Conservation (phyloP, 2,888 invertebrate species). For the Lapara coniferarum region DNA sequence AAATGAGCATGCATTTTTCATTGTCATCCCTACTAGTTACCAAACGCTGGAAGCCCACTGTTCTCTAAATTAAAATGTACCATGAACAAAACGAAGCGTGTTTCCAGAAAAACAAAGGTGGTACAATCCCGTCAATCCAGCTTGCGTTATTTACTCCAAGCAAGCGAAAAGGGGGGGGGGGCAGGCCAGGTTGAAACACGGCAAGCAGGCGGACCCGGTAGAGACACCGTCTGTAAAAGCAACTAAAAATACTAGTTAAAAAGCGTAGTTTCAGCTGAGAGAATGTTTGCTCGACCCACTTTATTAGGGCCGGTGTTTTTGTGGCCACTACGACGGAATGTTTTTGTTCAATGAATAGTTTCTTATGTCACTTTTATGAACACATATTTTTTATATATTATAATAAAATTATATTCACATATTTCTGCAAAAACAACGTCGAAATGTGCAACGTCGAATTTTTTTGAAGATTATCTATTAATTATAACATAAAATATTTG, state of each 20-base stretch:
- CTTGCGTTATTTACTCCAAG: constrained; percentile 48
- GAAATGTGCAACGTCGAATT: no score
- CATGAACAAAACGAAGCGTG: constrained; percentile 24
- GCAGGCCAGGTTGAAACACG: constrained; percentile 42
- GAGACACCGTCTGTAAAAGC: constrained; percentile 64
- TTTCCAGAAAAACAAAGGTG: constrained; percentile 32
- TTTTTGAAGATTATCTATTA: no score
- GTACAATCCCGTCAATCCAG: constrained; percentile 47
- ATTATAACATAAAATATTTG: no score
- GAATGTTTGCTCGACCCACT: constrained; percentile 77
- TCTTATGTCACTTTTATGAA: no score
- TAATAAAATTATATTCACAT: no score
- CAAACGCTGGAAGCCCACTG: not conserved
- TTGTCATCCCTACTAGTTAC: not conserved
- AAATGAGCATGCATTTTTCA: not conserved
- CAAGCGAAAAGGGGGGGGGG: constrained; percentile 46
- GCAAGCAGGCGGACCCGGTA: constrained; percentile 50
- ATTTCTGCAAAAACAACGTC: no score
- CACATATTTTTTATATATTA: no score
- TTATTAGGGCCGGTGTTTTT: constrained; percentile 66
- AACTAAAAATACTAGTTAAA: constrained; percentile 76
- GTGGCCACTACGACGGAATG: constrained; percentile 45
- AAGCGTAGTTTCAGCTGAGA: constrained; percentile 71
- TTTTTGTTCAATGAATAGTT: not conserved
- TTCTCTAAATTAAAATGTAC: constrained; percentile 21